Evolutionary conservation across 1,140 invertebrate genomes (phyloP).

Genomic region (Archegozetes longisetosus): DNA sequence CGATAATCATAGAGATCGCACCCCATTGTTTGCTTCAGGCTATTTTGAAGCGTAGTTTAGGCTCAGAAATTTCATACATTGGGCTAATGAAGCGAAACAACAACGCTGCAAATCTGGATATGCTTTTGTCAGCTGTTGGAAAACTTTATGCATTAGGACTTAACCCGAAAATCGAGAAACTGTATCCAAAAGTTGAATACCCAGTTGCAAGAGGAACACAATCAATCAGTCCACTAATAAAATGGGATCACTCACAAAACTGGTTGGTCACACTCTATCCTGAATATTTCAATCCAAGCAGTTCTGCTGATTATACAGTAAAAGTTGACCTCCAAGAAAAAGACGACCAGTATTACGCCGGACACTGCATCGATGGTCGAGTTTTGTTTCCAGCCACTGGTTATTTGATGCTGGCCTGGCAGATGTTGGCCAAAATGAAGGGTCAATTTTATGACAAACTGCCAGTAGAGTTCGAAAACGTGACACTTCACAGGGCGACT

Average conservation of each 20-base stretch:
- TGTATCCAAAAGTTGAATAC: slow-evolving; percentile 28
- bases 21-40: slow-evolving; percentile 75
- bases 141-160: slow-evolving; percentile 35
- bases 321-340: slow-evolving; percentile 16
- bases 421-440: slow-evolving; percentile 33
- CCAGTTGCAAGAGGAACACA: slow-evolving; percentile 36
- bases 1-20: slow-evolving; percentile 36
- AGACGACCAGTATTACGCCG: slow-evolving; percentile 30
- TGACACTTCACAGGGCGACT: slow-evolving; percentile 37
- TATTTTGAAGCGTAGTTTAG: slow-evolving; percentile 56
- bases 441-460: slow-evolving; percentile 31
- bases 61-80: slow-evolving; percentile 41
- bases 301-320: slow-evolving; percentile 12
- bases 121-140: slow-evolving; percentile 21
- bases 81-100: slow-evolving; percentile 43
- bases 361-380: slow-evolving; percentile 38
- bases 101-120: slow-evolving; percentile 9
- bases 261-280: slow-evolving; percentile 20
- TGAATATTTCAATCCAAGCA: slow-evolving; percentile 14
- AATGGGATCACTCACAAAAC: slow-evolving; percentile 35
- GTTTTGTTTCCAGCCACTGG: slow-evolving; percentile 39
- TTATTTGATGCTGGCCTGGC: slow-evolving; percentile 37
- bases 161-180: slow-evolving; percentile 28
- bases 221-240: slow-evolving; percentile 33
- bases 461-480: slow-evolving; percentile 35